Evolutionary conservation across 1,140 invertebrate genomes (phyloP), one percentile per base, ranked within the genome.

Genomic region (Aphaenogaster rudis): DNA sequence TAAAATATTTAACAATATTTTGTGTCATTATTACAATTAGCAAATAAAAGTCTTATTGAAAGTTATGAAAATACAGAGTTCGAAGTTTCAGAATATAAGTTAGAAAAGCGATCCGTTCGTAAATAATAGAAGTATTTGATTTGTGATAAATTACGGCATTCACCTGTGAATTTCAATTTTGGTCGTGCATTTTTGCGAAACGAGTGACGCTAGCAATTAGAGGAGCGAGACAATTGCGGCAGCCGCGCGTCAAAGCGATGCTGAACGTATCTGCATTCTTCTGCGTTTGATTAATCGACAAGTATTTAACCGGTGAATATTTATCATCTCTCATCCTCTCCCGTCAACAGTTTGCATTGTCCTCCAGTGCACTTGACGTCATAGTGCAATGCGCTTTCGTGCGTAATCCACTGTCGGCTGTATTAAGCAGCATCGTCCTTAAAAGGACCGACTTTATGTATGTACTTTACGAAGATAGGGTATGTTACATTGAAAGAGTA

Each of bases 281-380:
- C 61, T 36, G 33, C 71, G 57, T 88, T 88, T 88, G 76, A 88
- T 90, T 89, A 85, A 89, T 89, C 76, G 88, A 89, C 63, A 80
- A 71, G 71, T 86, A 90, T 52, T 71, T 63, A 72, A 63, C 8
- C n/a, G n/a, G 42, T 85, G 82, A 81, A 80, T 88, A 86, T 90
- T 88, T 88, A 88, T 86, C 88, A 81, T 81, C 54, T 50, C 69
- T 52, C 66, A 76, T 79, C 45, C 76, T 66, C 52, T 88, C 45
- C 64, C 39, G 13, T 69, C 33, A 57, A 61, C 69, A 54, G 76
- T 87, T 88, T 86, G 81, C 87, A 86, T 64, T 88, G 81, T 89
- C 50, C 54, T 86, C 63, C 42, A 67, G 50, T 72, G 74, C 67
- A 50, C 45, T 69, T 11, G 57, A 74, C 9, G 69, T 48, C 45